Base-by-base conservation (phyloP, 2,888 invertebrate genomes). In the Cremastobaeus sp. region DNA sequence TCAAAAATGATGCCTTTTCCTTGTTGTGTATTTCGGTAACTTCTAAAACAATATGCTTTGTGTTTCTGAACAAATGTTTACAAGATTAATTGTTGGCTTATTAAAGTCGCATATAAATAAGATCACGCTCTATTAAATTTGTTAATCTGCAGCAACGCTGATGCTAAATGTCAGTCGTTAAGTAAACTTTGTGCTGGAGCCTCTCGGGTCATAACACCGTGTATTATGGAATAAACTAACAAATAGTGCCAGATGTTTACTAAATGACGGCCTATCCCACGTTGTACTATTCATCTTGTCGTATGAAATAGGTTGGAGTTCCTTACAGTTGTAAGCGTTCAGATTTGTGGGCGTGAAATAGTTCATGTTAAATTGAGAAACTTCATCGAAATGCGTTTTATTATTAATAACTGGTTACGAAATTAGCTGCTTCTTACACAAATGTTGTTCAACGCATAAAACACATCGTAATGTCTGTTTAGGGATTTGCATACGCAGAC, bases 161-260 rank as follows among this genome's bases (percentile, higher is more conserved):
- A 59, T 65, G 65, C 21, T 71, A 71, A 71, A 71, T 71, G 71
- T 71, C 65, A 71, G 71, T 64, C 34, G 70, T 71, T 59, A 65
- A 52, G 52, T 64, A 57, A 71, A 71, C 59, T 71, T 71, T 65
- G 65, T 28, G 41, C 21, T 21, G 14, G 64, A 57, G 45, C 52
- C 45, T 71, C 47, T 59, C 47, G 43, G 71, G 59, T 65, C 65
- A 65, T 71, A 71, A 71, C 52, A 45, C 34, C 59, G 45, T 65
- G 65, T 71, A 59, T 59, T 71, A 39, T 37, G 3, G 39, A 30
- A 71, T 71, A 52, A 71, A 59, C 71, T 52, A 65, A 59, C 71
- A 65, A 65, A 59, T 65, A 47, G 55, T 43, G 47, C 15, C 54
- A 47, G 60, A 52, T 69, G 54, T 69, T 62, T 35, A 41, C 54